phyloP scores from a whole-genome alignment of 2,797 vertebrate genomes.

The Lacerta viridis region DNA sequence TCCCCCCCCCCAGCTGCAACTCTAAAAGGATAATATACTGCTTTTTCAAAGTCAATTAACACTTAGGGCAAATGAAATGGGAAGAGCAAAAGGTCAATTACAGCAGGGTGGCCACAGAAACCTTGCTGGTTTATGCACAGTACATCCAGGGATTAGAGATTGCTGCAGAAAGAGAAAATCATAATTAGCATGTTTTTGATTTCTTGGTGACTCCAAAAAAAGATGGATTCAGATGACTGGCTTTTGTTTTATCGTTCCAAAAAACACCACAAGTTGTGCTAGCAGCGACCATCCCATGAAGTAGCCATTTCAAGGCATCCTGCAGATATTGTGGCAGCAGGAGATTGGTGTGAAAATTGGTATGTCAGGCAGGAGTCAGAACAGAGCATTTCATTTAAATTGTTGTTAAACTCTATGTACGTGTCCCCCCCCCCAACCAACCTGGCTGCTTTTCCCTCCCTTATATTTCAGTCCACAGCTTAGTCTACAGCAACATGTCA shows the following conservation, averaged over 20 bases:
- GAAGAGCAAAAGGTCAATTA: conserved; percentile 84
- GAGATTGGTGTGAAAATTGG: conserved; percentile 53
- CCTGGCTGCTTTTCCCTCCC: not conserved
- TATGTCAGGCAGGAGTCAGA: conserved; percentile 45
- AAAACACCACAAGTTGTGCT: conserved; percentile 41
- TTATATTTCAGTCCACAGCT: not conserved
- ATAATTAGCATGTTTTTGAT: conserved; percentile 81
- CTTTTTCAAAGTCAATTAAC: conserved; percentile 88
- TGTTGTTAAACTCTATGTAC: conserved; percentile 47
- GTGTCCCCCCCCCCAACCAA: conserved; percentile 17
- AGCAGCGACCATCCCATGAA: conserved; percentile 40
- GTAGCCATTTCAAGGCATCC: conserved; percentile 46
- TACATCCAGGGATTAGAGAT: conserved; percentile 78
- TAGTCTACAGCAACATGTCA: not conserved
- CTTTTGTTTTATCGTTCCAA: conserved; percentile 65
- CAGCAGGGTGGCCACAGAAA: conserved; percentile 77
- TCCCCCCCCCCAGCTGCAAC: conserved; percentile 54
- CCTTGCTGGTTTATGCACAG: conserved; percentile 74
- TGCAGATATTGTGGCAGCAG: not conserved
- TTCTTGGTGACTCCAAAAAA: conserved; percentile 74
- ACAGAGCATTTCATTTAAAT: conserved; percentile 48
- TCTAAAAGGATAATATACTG: conserved; percentile 83
- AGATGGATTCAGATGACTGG: conserved; percentile 74
- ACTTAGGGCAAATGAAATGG: conserved; percentile 83
- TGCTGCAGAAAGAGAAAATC: conserved; percentile 75